These are phyloP conservation scores for Rugalucina vietnamica DNA, from an alignment of 2,888 invertebrate species.

Conservation along the genomic window DNA sequence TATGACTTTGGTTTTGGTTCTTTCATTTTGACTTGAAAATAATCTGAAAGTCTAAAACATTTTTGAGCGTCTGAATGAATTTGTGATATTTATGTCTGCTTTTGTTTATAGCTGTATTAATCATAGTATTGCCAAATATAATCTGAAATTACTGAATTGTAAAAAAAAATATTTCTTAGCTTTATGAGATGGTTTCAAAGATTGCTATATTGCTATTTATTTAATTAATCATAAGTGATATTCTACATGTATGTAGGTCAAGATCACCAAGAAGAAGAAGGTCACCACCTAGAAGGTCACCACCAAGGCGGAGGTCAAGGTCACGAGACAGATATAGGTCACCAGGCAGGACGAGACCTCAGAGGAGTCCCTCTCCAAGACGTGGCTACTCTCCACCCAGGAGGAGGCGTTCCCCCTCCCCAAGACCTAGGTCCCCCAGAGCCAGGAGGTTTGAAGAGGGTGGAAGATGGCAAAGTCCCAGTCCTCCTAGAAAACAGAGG, in stretches of 20 bases:
- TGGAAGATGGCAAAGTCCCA: constrained; percentile 1
- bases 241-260: constrained; percentile 67
- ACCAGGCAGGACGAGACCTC: constrained; percentile 53
- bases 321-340: constrained; percentile 43
- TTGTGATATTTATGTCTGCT: no score
- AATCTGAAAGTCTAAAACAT: no score
- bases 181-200: no score
- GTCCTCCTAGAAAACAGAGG: constrained; percentile 4
- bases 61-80: no score
- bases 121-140: no score
- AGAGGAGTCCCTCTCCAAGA: constrained; percentile 59
- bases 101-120: no score
- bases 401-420: constrained; percentile 48
- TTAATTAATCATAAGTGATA: no score
- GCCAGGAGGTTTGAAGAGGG: constrained; percentile 16
- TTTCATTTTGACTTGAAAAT: no score
- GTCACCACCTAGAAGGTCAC: constrained; percentile 55
- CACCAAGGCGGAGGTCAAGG: constrained; percentile 54
- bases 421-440: constrained; percentile 40
- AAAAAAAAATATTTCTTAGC: no score
- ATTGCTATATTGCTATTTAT: no score
- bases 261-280: constrained; percentile 67
- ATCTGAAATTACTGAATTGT: no score
- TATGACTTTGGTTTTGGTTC: no score
- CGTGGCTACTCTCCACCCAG: constrained; percentile 54